Conservation (phyloP, 2,888 invertebrate genomes). For the Gonocerus acuteangulatus region DNA sequence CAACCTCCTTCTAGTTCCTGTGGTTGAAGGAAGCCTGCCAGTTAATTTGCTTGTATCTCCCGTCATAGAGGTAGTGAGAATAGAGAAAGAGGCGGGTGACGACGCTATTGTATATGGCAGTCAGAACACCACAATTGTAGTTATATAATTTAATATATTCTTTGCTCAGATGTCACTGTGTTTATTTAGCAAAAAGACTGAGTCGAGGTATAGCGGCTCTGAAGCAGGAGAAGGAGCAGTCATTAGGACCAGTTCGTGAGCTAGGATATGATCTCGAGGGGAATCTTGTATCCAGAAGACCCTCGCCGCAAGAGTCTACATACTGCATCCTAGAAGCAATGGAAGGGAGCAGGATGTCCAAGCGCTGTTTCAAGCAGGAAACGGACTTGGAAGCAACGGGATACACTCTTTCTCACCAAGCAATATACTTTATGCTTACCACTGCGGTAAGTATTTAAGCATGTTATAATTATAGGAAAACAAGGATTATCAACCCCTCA, state of each 20-base stretch:
- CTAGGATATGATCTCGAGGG: neutral
- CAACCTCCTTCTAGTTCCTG: too few relatives aligned
- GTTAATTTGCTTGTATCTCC: too few relatives aligned
- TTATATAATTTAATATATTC: too few relatives aligned
- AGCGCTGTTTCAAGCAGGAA: slow-evolving; percentile 22
- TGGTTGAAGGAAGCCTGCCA: too few relatives aligned
- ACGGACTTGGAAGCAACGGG: slow-evolving; percentile 23
- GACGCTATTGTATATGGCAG: too few relatives aligned
- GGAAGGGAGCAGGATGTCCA: neutral
- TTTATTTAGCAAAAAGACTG: too few relatives aligned
- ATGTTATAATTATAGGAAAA: too few relatives aligned
- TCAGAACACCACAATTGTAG: too few relatives aligned
- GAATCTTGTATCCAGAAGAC: neutral
- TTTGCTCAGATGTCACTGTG: too few relatives aligned
- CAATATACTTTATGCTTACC: slow-evolving; percentile 29
- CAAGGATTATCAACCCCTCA: neutral
- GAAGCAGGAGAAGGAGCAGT: neutral
- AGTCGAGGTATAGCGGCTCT: too few relatives aligned
- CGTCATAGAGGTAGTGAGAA: too few relatives aligned
- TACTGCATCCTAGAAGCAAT: neutral
- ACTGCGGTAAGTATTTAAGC: slow-evolving; percentile 19
- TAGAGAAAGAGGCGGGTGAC: too few relatives aligned
- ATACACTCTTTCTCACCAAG: slow-evolving; percentile 32
- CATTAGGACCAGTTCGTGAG: neutral
- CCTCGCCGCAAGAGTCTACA: neutral